These are phyloP conservation scores for Anastrepha obliqua DNA, from an alignment of 1,140 invertebrate genomes.

Conservation along the genomic window DNA sequence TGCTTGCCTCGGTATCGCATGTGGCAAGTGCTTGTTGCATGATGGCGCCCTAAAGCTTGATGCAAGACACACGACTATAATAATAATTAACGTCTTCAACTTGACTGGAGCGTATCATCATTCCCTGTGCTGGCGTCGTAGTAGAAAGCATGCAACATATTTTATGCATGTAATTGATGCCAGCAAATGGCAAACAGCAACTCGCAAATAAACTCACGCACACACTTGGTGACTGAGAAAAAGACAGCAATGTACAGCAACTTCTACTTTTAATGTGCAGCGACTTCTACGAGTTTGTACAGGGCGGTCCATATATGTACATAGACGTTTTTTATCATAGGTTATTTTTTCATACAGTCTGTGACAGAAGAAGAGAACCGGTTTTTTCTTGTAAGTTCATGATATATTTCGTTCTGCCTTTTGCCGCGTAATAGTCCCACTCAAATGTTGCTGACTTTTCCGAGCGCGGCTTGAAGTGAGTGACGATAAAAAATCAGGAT, in stretches of 20 bases:
- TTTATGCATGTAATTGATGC: conserved; percentile 50
- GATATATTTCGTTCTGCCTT: too few relatives aligned
- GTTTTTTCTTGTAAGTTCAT: too few relatives aligned
- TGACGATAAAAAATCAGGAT: too few relatives aligned
- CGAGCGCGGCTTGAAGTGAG: too few relatives aligned
- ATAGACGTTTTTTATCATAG: too few relatives aligned
- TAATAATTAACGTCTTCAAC: conserved; percentile 56
- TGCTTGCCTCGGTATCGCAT: neutral
- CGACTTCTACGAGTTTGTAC: too few relatives aligned
- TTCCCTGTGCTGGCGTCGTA: neutral
- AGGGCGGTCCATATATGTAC: too few relatives aligned
- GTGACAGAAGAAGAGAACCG: too few relatives aligned
- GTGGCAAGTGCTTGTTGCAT: neutral
- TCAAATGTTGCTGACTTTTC: too few relatives aligned
- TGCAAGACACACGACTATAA: conserved; percentile 33
- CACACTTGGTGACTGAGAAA: neutral
- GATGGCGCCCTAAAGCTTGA: neutral
- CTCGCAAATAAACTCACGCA: neutral
- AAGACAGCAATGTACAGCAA: neutral
- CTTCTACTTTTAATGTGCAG: neutral
- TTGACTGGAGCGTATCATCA: conserved; percentile 47
- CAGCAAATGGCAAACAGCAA: conserved; percentile 21
- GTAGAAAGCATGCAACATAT: conserved; percentile 50
- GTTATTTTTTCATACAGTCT: too few relatives aligned
- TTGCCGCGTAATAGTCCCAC: too few relatives aligned